phyloP scores from a whole-genome alignment of 2,888 invertebrate species.

The Drosophila diplacantha region DNA sequence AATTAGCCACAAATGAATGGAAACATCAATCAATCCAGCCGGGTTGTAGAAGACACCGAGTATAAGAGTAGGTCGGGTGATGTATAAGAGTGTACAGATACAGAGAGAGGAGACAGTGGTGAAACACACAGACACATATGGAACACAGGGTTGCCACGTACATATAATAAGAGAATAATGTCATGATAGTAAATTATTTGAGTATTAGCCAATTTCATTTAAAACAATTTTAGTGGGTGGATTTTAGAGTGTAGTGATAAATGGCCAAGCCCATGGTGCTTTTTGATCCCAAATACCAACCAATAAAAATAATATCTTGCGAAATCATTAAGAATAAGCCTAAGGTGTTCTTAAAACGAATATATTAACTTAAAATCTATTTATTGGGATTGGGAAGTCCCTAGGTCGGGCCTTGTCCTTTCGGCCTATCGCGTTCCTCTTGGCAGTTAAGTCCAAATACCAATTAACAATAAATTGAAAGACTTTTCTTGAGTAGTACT shows the following conservation, averaged over 20 bases:
- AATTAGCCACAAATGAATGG: conserved; percentile 49
- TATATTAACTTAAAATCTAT: background rate
- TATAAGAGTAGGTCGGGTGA: conserved; percentile 31
- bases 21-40: conserved; percentile 44
- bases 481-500: conserved; percentile 28
- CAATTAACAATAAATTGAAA: conserved; percentile 45
- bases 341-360: conserved; percentile 3
- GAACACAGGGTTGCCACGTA: conserved; percentile 41
- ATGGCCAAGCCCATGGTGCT: conserved; percentile 48
- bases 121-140: conserved; percentile 45
- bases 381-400: background rate
- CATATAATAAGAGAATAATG: conserved; percentile 62
- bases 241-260: conserved; percentile 12
- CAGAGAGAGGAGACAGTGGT: conserved; percentile 20
- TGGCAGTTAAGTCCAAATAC: conserved; percentile 17
- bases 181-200: conserved; percentile 41
- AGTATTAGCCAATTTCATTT: conserved; percentile 38
- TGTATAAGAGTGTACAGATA: conserved; percentile 36
- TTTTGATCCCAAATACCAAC: conserved; percentile 22
- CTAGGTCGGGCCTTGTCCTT: background rate
- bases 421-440: background rate
- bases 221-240: conserved; percentile 19
- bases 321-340: conserved; percentile 7
- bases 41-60: conserved; percentile 19
- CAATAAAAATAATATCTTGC: background rate